Percentiles rank a stretch among this genome's conserved stretches.
Evolutionary conservation across 2,113 vertebrate species (phyloP).

Genomic region (Lathamus discolor): DNA sequence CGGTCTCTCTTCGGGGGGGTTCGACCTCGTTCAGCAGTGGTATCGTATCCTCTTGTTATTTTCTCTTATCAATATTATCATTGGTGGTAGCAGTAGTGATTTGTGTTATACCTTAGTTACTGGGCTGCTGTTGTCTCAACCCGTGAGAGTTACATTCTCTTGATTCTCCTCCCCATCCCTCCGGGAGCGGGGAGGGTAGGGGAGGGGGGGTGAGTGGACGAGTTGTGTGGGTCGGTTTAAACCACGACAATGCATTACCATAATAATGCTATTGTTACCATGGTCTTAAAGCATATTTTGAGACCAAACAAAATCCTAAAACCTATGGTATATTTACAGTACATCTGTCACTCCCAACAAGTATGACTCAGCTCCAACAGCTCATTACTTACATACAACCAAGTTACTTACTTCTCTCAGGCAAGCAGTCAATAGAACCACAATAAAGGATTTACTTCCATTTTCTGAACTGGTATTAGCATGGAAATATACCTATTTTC

Average conservation of each 20-base stretch:
- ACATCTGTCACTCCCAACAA: not conserved
- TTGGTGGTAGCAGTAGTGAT: no score
- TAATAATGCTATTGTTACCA: not conserved
- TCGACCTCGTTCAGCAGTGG: no score
- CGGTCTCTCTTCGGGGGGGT: no score
- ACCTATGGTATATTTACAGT: not conserved
- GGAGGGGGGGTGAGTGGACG: no score
- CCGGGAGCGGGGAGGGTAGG: no score
- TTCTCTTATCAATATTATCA: no score
- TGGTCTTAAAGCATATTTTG: not conserved
- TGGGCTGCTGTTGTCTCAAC: no score
- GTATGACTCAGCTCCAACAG: not conserved
- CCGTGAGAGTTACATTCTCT: no score
- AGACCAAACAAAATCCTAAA: not conserved
- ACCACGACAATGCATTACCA: not conserved
- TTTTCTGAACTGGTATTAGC: not conserved
- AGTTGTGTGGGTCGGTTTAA: no score
- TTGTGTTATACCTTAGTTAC: no score
- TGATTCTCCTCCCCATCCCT: no score
- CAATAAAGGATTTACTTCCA: not conserved
- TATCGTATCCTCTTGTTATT: no score
- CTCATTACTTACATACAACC: not conserved
- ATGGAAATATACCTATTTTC: not conserved
- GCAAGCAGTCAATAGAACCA: not conserved
- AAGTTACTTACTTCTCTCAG: not conserved